Evolutionary conservation across 2,797 vertebrate species (phyloP), one percentile per base, ranked within the genome.

Genomic region (Danionella dracula): DNA sequence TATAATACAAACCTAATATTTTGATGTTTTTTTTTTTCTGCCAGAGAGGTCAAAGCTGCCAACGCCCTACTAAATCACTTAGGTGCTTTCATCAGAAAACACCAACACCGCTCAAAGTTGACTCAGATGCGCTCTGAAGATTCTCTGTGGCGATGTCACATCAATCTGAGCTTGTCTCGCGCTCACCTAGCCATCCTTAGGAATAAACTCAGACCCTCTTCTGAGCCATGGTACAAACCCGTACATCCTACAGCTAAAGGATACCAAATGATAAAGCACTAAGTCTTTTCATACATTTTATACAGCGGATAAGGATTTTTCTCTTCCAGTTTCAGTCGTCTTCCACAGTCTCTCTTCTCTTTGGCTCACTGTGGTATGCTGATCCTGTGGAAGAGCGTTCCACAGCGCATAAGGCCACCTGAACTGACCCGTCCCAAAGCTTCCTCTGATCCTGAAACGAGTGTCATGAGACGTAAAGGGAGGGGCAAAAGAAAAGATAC

Each of bases 91-190:
- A 68, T 90, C 60, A 62, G 74, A 31, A 71, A 50, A 56, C 79
- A 79, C 8, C 61, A 84, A 60, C 87, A 78, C 62, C 83, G 38
- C 66, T 84, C 79, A 70, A 79, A 73, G 15, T 83, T 92, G 50
- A 88, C 88, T 65, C 82, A 81, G 27, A 4, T 85, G 9, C 88
- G 73, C 73, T 79, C 80, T 55, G 90, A 92, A 66, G 92, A 96
- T 76, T 85, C 92, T 71, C 87, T 89, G 48, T 97, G 94, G 93
- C 90, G 73, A 69, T 84, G 91, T 66, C 90, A 91, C 61, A 81
- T 95, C 66, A 95, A 98, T 77, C 79, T 92, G 61, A 85, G 70
- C 40, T 29, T 95, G 78, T 94, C 91, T 56, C 64, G 68, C 40
- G 81, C 88, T 56, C 86, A 94, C 74, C 82, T 93, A 58, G 76